These are phyloP conservation scores for Pherbina coryleti DNA, from an alignment of 2,888 invertebrate species.

Conservation along the genomic window DNA sequence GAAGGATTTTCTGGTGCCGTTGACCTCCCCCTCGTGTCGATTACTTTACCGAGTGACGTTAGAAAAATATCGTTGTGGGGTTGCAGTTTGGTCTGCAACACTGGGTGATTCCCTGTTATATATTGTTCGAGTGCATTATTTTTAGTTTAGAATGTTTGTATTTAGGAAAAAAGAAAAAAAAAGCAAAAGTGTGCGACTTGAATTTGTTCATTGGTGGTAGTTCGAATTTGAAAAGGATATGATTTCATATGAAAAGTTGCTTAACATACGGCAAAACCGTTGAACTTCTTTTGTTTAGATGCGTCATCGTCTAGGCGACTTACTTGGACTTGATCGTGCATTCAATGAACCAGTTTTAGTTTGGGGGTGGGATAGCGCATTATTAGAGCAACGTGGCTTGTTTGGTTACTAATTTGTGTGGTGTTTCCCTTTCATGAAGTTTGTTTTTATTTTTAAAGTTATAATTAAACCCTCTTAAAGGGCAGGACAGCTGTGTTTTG, in stretches of 20 bases:
- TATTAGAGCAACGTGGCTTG: neutral
- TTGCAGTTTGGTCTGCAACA: too few relatives aligned
- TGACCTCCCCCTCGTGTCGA: neutral
- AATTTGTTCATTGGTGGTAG: neutral
- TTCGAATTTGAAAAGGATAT: neutral
- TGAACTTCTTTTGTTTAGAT: conserved; percentile 9
- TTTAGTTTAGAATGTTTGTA: neutral
- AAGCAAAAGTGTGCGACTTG: neutral
- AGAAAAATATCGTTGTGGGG: too few relatives aligned
- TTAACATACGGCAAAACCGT: conserved; percentile 19
- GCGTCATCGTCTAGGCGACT: conserved; percentile 15
- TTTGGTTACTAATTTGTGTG: neutral
- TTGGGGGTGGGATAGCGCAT: neutral
- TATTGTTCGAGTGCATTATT: too few relatives aligned
- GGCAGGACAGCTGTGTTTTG: neutral
- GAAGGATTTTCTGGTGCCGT: conserved; percentile 1
- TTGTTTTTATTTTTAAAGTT: neutral
- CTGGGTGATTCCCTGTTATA: too few relatives aligned
- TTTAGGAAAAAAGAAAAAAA: neutral
- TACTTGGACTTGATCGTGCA: too few relatives aligned
- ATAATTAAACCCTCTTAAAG: neutral
- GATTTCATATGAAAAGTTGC: neutral
- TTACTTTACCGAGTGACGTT: too few relatives aligned
- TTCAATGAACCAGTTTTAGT: neutral
- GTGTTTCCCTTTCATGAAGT: neutral